These are phyloP conservation scores for Oscheius myriophilus DNA, from an alignment of 2,888 invertebrate genomes.

Conservation along the genomic window DNA sequence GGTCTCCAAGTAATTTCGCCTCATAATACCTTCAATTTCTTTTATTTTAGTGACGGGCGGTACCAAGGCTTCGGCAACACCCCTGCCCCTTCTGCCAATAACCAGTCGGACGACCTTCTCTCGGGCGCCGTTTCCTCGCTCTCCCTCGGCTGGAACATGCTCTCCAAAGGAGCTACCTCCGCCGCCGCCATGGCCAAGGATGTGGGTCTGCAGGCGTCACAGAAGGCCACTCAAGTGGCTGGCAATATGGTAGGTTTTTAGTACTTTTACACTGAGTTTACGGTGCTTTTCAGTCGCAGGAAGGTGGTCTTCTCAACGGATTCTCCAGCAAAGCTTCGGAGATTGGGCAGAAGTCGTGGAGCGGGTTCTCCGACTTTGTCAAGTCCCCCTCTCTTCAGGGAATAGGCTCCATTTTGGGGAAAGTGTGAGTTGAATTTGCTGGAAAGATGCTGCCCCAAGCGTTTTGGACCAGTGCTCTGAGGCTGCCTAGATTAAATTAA, in stretches of 20 bases:
- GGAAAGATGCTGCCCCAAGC: too few relatives aligned
- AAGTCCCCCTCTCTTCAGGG: constrained; percentile 69
- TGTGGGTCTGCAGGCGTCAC: constrained; percentile 60
- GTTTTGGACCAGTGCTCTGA: too few relatives aligned
- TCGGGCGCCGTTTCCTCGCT: constrained; percentile 66
- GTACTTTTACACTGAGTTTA: constrained; percentile 1
- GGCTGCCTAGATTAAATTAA: too few relatives aligned
- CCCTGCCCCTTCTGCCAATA: not conserved
- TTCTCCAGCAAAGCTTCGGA: constrained; percentile 63
- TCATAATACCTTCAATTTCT: too few relatives aligned
- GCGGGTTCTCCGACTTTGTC: constrained; percentile 64
- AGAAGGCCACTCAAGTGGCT: constrained; percentile 65
- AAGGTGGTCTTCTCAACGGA: constrained; percentile 49
- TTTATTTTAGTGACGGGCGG: constrained; percentile 43
- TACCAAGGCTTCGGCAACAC: constrained; percentile 70
- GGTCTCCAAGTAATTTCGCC: constrained; percentile 9
- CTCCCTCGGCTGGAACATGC: constrained; percentile 69
- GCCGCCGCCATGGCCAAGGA: constrained; percentile 69
- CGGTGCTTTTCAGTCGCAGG: constrained; percentile 52
- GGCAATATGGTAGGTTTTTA: constrained; percentile 44
- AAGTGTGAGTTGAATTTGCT: constrained; percentile 33
- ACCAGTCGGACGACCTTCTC: constrained; percentile 53
- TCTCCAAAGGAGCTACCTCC: constrained; percentile 64
- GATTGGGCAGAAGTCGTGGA: constrained; percentile 65
- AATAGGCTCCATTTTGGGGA: constrained; percentile 42